Evolutionary conservation across 2,113 vertebrate genomes (phyloP).

Genomic region (Sarotherodon lohbergeri): DNA sequence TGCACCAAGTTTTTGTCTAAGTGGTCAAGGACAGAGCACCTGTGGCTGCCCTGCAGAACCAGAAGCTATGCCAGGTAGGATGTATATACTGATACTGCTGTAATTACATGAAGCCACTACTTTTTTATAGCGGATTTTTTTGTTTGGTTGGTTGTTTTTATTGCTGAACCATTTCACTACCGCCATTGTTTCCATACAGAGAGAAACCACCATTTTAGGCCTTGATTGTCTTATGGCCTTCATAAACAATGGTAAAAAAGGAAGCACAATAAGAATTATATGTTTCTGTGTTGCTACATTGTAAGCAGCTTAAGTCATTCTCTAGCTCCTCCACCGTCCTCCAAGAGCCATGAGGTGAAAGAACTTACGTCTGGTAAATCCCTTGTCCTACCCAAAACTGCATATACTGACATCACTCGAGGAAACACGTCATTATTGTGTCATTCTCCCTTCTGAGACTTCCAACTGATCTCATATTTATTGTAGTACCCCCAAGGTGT

Average conservation of each 20-base stretch:
- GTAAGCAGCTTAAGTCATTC: background rate
- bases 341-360: background rate
- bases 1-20: background rate
- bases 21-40: background rate
- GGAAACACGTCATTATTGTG: background rate
- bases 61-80: background rate
- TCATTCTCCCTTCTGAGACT: background rate
- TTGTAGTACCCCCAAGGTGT: background rate
- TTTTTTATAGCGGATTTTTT: background rate
- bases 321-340: background rate
- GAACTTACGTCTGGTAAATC: background rate
- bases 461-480: background rate
- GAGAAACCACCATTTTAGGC: background rate
- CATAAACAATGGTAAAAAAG: background rate
- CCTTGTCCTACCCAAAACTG: background rate
- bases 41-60: background rate
- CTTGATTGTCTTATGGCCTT: background rate
- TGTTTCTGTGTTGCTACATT: background rate
- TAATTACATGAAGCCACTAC: background rate
- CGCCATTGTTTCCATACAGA: background rate
- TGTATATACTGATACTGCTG: background rate
- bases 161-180: background rate
- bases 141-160: background rate
- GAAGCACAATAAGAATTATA: background rate
- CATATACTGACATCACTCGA: background rate